These are phyloP conservation scores for Laterallus jamaicensis DNA, from an alignment of 2,113 vertebrate genomes.

Conservation along the genomic window DNA sequence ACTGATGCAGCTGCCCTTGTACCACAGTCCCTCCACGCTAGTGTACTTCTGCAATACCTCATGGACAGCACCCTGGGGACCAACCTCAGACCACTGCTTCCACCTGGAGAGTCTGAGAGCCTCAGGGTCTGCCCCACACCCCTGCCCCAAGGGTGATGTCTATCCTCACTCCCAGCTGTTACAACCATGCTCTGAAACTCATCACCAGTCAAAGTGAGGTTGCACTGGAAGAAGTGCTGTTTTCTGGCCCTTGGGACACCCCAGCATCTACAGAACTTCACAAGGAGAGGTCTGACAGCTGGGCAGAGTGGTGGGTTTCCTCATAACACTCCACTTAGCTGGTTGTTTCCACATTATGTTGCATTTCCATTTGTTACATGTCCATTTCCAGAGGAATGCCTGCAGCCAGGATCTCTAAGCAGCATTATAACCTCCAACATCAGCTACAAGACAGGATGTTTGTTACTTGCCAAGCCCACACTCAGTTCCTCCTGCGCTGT, in stretches of 20 bases:
- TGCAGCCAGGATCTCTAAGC: neutral
- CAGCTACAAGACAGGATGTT: neutral
- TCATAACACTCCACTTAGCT: neutral
- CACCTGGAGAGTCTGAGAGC: neutral
- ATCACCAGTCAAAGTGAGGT: neutral
- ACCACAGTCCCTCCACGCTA: neutral
- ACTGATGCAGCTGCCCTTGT: too few relatives aligned
- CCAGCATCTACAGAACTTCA: neutral
- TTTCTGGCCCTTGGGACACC: neutral
- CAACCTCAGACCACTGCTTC: too few relatives aligned
- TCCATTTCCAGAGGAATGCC: neutral
- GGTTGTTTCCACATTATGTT: neutral
- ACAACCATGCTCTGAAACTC: neutral
- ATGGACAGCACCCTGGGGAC: fast-evolving
- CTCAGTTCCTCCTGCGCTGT: neutral
- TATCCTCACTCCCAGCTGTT: fast-evolving
- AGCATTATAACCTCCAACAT: neutral
- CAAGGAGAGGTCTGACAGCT: neutral
- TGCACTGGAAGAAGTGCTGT: neutral
- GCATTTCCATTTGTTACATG: neutral
- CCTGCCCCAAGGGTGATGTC: neutral
- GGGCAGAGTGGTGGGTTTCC: neutral
- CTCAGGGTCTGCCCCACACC: fast-evolving
- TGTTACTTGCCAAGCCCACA: neutral
- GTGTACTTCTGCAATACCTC: neutral